phyloP scores from a whole-genome alignment of 1,140 invertebrate species.

The Piezodorus guildinii region DNA sequence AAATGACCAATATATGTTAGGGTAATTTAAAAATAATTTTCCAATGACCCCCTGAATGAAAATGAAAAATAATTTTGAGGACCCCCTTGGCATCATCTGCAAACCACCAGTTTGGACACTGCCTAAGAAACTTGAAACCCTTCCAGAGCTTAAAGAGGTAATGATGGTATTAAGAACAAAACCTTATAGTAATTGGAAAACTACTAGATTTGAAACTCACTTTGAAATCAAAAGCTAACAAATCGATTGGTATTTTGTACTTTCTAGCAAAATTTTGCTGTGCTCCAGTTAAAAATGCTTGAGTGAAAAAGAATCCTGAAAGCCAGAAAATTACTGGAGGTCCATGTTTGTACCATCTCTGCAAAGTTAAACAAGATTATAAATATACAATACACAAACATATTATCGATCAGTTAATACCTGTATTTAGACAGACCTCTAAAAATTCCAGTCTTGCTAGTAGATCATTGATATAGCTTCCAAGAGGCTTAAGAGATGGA shows the following conservation, averaged over 20 bases:
- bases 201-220: too few species aligned
- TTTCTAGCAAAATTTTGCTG: constrained; percentile 89
- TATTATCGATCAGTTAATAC: neutral
- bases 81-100: too few species aligned
- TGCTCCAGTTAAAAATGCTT: constrained; percentile 87
- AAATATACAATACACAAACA: neutral
- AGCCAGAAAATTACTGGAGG: constrained; percentile 79
- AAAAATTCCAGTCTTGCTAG: constrained; percentile 66
- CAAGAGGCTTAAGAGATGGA: constrained; percentile 84
- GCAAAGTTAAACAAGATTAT: constrained; percentile 22
- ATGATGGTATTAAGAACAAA: too few species aligned
- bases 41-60: too few species aligned
- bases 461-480: constrained; percentile 82
- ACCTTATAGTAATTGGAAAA: too few species aligned
- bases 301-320: constrained; percentile 90
- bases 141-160: too few species aligned
- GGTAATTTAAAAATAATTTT: too few species aligned
- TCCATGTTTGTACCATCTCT: constrained; percentile 75
- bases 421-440: constrained; percentile 41
- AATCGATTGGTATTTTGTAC: constrained; percentile 81
- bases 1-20: too few species aligned
- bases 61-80: too few species aligned
- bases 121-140: too few species aligned
- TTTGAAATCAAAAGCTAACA: constrained; percentile 39
- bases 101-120: too few species aligned